Conservation (phyloP, 2,888 invertebrate genomes). For the Hyposoter dolosus region DNA sequence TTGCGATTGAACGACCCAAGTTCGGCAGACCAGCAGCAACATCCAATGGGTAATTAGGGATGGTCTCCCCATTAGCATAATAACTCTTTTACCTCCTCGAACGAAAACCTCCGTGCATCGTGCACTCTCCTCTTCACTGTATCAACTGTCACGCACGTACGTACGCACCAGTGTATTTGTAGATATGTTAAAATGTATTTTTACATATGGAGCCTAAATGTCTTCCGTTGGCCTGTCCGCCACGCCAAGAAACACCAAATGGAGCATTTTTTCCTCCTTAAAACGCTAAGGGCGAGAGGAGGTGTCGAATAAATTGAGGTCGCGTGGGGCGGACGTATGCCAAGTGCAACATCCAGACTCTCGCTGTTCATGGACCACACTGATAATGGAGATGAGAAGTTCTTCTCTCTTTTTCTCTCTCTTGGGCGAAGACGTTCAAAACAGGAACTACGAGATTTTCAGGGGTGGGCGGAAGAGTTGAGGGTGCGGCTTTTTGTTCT, state of each 20-base stretch:
- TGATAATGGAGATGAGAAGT: slow-evolving; percentile 65
- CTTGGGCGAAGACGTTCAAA: slow-evolving; percentile 44
- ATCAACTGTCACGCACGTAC: not conserved
- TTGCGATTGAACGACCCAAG: slow-evolving; percentile 41
- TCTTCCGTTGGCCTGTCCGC: slow-evolving; percentile 32
- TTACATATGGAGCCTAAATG: slow-evolving; percentile 18
- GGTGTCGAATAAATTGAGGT: slow-evolving; percentile 85
- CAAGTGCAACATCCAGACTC: slow-evolving; percentile 60
- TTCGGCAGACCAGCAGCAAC: slow-evolving; percentile 13
- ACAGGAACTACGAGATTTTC: slow-evolving; percentile 70
- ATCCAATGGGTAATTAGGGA: slow-evolving; percentile 77
- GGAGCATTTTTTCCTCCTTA: slow-evolving; percentile 71
- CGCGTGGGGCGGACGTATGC: slow-evolving; percentile 83
- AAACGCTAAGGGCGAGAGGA: slow-evolving; percentile 82
- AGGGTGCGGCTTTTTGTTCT: slow-evolving; percentile 69
- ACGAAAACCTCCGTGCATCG: slow-evolving; percentile 58
- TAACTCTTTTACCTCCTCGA: slow-evolving; percentile 80
- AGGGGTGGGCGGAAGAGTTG: slow-evolving; percentile 73
- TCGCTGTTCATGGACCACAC: slow-evolving; percentile 76
- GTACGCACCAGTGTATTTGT: not conserved
- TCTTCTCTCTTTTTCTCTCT: slow-evolving; percentile 27
- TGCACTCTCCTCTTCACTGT: not conserved
- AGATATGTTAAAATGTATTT: not conserved
- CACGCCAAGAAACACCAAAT: slow-evolving; percentile 65
- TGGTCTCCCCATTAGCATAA: slow-evolving; percentile 81